Evolutionary conservation across 2,797 vertebrate species (phyloP).

Genomic region (Natrix natrix): DNA sequence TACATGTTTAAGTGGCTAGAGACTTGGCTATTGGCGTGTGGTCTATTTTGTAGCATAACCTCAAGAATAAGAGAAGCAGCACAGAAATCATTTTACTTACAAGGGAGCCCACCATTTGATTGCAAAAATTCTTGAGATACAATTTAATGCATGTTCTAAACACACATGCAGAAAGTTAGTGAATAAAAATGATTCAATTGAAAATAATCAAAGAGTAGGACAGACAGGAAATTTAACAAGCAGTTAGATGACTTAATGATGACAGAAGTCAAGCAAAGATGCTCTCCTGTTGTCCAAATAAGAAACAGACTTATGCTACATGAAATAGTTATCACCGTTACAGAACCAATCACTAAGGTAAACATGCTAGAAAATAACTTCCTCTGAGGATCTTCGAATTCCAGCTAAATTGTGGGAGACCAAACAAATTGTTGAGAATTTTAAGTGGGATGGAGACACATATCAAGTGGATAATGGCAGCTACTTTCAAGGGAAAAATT

Average conservation of each 20-base stretch:
- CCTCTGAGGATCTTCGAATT: background rate
- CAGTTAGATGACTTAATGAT: background rate
- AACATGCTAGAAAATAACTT: background rate
- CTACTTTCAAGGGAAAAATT: background rate
- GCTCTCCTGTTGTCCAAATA: background rate
- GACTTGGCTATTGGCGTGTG: constrained; percentile 85
- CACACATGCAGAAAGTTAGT: background rate
- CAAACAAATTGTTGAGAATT: background rate
- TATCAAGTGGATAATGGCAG: background rate
- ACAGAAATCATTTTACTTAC: constrained; percentile 73
- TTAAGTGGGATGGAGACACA: background rate
- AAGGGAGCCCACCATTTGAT: constrained; percentile 59
- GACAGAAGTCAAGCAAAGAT: constrained; percentile 17
- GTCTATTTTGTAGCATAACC: constrained; percentile 82
- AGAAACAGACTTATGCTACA: background rate
- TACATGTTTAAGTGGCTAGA: constrained; percentile 79
- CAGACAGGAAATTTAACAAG: constrained; percentile 14
- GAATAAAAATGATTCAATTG: constrained; percentile 1
- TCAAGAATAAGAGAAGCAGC: constrained; percentile 77
- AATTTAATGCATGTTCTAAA: constrained; percentile 48
- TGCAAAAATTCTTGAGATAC: constrained; percentile 40
- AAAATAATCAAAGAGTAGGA: background rate
- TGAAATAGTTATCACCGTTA: background rate
- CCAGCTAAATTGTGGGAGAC: background rate
- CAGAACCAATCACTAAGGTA: background rate